phyloP scores from a whole-genome alignment of 2,888 invertebrate species.

The Mechanitis messenoides region DNA sequence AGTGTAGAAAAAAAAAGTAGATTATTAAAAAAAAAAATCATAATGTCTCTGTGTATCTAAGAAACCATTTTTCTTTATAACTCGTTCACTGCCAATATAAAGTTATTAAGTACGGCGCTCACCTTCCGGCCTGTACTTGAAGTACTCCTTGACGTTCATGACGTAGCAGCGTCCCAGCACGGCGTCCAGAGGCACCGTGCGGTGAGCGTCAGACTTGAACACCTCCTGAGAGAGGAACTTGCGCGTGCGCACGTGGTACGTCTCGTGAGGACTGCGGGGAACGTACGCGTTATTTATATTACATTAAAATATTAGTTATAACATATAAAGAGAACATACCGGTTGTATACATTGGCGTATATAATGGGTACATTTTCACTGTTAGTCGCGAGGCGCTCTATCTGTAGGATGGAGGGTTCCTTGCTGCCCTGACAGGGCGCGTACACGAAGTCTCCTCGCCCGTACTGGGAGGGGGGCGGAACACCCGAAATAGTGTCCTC shows the following conservation, averaged over 20 bases:
- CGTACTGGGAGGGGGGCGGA: conserved; percentile 57
- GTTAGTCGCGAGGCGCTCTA: conserved; percentile 93
- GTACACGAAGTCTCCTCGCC: conserved; percentile 94
- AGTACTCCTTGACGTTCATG: conserved; percentile 95
- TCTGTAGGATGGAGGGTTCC: conserved; percentile 88
- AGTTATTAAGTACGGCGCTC: conserved; percentile 1
- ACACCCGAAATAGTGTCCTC: conserved; percentile 65
- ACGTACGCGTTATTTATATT: conserved; percentile 30
- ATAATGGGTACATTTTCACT: conserved; percentile 89
- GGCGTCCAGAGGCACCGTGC: conserved; percentile 88
- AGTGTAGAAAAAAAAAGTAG: too few relatives aligned
- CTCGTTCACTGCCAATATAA: too few relatives aligned
- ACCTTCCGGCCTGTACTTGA: conserved; percentile 90
- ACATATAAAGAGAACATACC: conserved; percentile 37
- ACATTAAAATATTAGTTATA: neutral
- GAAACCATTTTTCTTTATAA: too few relatives aligned
- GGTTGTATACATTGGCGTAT: conserved; percentile 91
- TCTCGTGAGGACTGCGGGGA: conserved; percentile 88
- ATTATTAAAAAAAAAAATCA: too few relatives aligned
- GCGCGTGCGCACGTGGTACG: conserved; percentile 95
- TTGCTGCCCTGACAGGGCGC: conserved; percentile 81
- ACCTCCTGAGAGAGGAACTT: conserved; percentile 98
- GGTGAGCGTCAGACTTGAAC: conserved; percentile 94
- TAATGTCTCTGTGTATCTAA: too few relatives aligned
- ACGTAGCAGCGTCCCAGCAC: conserved; percentile 94